Base-by-base conservation (phyloP, 2,797 vertebrate genomes). In the Rhinatrema bivittatum region DNA sequence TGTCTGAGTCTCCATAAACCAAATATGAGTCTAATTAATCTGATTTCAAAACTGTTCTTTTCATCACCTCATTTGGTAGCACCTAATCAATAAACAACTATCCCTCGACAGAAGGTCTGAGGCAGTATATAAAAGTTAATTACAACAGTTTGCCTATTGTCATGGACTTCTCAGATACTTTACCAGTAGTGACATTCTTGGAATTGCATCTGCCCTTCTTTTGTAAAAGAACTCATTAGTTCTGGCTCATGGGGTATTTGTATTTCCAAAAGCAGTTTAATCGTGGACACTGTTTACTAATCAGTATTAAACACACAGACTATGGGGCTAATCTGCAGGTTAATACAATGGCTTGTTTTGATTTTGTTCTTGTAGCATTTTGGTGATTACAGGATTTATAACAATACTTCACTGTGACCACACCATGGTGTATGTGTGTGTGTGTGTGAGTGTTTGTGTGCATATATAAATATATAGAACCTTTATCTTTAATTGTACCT, bases 131-230 rank as follows among this genome's bases (percentile, higher is more conserved):
- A 40, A 56, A n/a, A 36, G 62, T 70, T 78, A 80, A 80, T 82
- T 76, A 72, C 71, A 32, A 45, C 32, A 54, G 68, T 76, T 64
- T n/a, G 61, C 40, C 68, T 47, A 62, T 78, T 66, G 69, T 77
- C 53, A 60, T 62, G 60, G 67, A 60, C 68, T 60, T 66, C 60
- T 63, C 18, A 42, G 77, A 77, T 78, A 66, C 70, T 75, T n/a
- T 68, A 69, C 56, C 59, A 56, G 78, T 66, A 84, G 85, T 86
- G 85, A 85, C 79, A 85, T 86, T 85, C 81, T 70, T 82, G 73
- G 73, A 60, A 80, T 79, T 78, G 74, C 72, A 63, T 77, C 62
- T 62, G 65, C 32, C 60, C 56, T 32, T 70, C 65, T 65, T 82
- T 81, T 82, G 77, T 79, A 48, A 76, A 62, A 72, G 68, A 69